Base-by-base conservation (phyloP, 1,140 invertebrate genomes). In the Solen grandis region DNA sequence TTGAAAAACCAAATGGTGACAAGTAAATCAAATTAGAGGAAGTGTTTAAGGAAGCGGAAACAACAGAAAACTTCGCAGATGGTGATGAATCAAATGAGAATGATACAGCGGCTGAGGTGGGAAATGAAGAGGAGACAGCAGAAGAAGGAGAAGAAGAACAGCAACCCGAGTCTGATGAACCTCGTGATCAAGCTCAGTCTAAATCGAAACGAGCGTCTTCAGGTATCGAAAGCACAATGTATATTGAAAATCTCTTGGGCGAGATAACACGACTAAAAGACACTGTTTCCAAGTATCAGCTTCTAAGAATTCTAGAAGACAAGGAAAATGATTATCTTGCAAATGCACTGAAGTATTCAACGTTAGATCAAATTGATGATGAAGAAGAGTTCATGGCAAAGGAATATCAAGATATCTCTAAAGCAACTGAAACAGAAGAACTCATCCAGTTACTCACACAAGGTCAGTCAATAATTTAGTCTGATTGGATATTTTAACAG, bases 131-230 rank as follows among this genome's bases (percentile, higher is more conserved):
- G 5, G 60, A 52, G 10, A 33, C 1, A 55, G 10, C 27, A 16
- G 27, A 72, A 16, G 29, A n/a, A 16, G 72, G 63, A 46, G 0
- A 5, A 29, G 33, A 5, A 60, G 59, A n/a, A 4, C 27, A 25
- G 27, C 25, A 22, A 5, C 4, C 66, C 25, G 29, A n/a, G 1
- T 41, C 29, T 31, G 33, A 54, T 19, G 22, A 22, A 22, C 5
- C 14, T 22, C n/a, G 54, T 55, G 29, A 75, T 22, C 33, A 59
- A 22, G 36, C 31, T 19, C 46, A 63, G 19, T 63, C 41, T 75
- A 75, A 75, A 75, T 50, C 73, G 36, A 75, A 75, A 63, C 59
- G 73, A 33, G 73, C 73, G n/a, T 75, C 73, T 16, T 50, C 41
- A 16, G 27, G 59, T 2, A 50, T 29, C 22, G 55, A 62, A 27